phyloP scores from a whole-genome alignment of 2,797 vertebrate genomes.

The Botia kubotai region DNA sequence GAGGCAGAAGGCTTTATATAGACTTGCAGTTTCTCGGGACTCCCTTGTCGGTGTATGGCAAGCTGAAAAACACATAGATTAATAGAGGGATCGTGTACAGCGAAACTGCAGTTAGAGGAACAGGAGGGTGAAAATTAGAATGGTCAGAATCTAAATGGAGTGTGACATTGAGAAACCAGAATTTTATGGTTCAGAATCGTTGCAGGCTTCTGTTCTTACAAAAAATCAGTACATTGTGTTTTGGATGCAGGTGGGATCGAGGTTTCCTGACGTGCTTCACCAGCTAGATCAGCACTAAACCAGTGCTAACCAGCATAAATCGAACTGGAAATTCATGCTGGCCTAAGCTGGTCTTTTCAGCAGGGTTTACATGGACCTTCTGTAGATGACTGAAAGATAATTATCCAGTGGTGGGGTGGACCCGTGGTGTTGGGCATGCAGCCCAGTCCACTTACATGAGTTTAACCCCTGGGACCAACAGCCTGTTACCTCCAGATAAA shows the following conservation, averaged over 20 bases:
- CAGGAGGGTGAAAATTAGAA: background rate
- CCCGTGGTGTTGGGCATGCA: constrained; percentile 21
- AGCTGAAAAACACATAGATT: constrained; percentile 1
- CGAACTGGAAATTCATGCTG: no score
- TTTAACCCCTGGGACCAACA: constrained; percentile 71
- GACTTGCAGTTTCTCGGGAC: constrained; percentile 74
- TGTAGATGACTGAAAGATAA: constrained; percentile 83
- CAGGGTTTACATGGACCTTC: constrained; percentile 46
- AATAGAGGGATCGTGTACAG: constrained; percentile 4
- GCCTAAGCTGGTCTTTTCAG: no score
- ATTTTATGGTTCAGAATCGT: background rate
- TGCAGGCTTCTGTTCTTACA: no score
- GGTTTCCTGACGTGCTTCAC: constrained; percentile 3
- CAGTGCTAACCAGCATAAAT: no score
- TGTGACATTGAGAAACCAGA: background rate
- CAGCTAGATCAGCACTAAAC: background rate
- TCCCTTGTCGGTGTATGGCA: constrained; percentile 79
- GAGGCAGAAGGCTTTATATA: constrained; percentile 78
- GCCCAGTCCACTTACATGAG: constrained; percentile 69
- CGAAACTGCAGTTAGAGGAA: background rate
- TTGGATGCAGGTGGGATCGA: background rate
- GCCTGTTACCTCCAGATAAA: constrained; percentile 91
- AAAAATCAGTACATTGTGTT: background rate
- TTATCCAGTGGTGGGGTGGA: constrained; percentile 71
- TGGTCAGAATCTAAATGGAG: constrained; percentile 17